A percentile compares a stretch with the other conserved stretches of the same genome.
Evolutionary conservation across 2,888 invertebrate genomes (phyloP).

Genomic region (Pseudococcus longispinus): DNA sequence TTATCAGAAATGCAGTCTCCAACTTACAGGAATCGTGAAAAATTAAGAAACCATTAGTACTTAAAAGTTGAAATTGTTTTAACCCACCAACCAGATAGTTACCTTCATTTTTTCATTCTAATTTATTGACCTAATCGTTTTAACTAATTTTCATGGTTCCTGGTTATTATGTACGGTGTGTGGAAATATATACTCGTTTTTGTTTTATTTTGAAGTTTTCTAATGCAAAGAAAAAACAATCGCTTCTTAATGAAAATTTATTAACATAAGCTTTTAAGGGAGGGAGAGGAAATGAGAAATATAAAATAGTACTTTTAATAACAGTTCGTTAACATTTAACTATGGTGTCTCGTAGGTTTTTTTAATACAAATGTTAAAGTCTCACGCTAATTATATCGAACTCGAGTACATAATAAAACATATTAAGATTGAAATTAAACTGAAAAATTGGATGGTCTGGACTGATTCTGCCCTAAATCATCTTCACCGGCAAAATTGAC

Average conservation of each 20-base stretch:
- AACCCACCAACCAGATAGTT: not conserved
- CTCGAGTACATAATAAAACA: not conserved
- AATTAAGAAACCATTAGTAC: not conserved
- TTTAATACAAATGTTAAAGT: not conserved
- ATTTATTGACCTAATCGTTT: not conserved
- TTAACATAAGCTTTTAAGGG: not conserved
- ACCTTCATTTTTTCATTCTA: constrained; percentile 1
- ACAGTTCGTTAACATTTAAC: not conserved
- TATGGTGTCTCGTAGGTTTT: not conserved
- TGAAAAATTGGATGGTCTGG: constrained; percentile 32
- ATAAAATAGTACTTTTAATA: constrained; percentile 11
- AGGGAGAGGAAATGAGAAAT: not conserved
- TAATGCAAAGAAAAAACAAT: not conserved
- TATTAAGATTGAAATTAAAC: constrained; percentile 22
- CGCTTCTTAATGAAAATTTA: not conserved
- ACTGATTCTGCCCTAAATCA: constrained; percentile 44
- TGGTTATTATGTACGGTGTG: not conserved
- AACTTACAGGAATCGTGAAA: constrained; percentile 79
- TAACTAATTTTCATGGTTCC: constrained; percentile 11
- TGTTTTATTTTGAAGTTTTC: not conserved
- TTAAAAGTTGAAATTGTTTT: not conserved
- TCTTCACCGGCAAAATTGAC: constrained; percentile 62
- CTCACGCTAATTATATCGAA: not conserved
- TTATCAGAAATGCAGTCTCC: constrained; percentile 95
- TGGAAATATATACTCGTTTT: constrained; percentile 17